Conservation (phyloP, 2,888 invertebrate species). For the Troides oblongomaculatus region DNA sequence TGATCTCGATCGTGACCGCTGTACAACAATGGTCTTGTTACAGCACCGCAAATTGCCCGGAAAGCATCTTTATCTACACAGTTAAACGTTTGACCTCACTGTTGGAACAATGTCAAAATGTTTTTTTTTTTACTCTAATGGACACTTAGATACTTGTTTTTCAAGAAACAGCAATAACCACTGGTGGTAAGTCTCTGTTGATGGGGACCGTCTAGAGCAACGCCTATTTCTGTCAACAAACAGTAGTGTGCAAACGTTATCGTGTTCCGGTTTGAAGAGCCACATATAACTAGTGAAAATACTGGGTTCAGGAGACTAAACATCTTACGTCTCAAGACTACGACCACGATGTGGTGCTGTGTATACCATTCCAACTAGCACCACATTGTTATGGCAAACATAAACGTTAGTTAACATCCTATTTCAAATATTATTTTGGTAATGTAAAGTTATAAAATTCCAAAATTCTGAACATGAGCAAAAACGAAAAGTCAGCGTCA, state of each 20-base stretch:
- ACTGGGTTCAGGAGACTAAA: too few species aligned
- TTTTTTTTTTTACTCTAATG: background rate
- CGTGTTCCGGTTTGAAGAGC: too few species aligned
- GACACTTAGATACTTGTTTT: background rate
- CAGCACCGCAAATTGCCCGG: constrained; percentile 50
- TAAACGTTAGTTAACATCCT: background rate
- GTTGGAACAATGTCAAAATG: constrained; percentile 49
- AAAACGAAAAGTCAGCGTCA: constrained; percentile 14
- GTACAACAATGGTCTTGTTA: constrained; percentile 56
- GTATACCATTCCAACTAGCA: too few species aligned
- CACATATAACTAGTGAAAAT: too few species aligned
- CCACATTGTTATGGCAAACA: too few species aligned
- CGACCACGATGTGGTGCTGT: too few species aligned
- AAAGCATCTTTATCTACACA: constrained; percentile 47
- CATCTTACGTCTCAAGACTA: too few species aligned
- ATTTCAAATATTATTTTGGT: background rate
- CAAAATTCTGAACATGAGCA: constrained; percentile 13
- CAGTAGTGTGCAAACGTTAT: too few species aligned
- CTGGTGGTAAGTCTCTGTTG: too few species aligned
- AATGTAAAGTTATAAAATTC: background rate
- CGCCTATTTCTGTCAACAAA: too few species aligned
- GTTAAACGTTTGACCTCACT: constrained; percentile 51
- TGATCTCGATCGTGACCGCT: constrained; percentile 66
- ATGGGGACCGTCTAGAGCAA: too few species aligned
- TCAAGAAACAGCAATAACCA: background rate